Conservation (phyloP, 2,797 vertebrate species). For the Clamator glandarius region DNA sequence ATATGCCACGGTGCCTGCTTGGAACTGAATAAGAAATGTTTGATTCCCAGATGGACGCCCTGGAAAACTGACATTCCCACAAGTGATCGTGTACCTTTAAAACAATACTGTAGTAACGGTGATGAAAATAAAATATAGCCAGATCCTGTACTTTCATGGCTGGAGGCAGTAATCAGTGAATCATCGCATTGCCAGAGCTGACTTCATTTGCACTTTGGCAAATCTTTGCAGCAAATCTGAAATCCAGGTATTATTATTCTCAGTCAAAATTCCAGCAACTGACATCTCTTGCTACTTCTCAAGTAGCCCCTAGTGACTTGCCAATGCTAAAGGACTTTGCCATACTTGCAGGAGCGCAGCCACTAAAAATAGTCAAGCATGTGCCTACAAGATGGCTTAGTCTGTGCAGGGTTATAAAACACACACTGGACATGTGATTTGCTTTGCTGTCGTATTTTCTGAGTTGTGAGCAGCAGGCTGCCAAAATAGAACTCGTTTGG, state of each 20-base stretch:
- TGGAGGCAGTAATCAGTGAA: conserved; percentile 52
- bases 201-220: conserved; percentile 69
- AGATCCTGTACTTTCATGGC: conserved; percentile 13
- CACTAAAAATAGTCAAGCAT: conserved; percentile 62
- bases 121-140: conserved; percentile 62
- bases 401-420: conserved; percentile 49
- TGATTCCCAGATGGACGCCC: conserved; percentile 41
- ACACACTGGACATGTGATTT: conserved; percentile 49
- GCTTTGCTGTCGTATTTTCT: conserved; percentile 43
- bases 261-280: conserved; percentile 38
- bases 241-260: conserved; percentile 65
- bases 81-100: conserved; percentile 3
- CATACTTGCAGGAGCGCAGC: conserved; percentile 56
- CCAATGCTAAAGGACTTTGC: conserved; percentile 49
- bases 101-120: background rate
- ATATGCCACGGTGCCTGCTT: conserved; percentile 39
- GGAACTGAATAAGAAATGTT: conserved; percentile 23
- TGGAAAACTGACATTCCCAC: conserved; percentile 43
- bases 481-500: conserved; percentile 59
- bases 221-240: conserved; percentile 48
- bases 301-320: conserved; percentile 53
- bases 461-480: conserved; percentile 49
- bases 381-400: conserved; percentile 68
- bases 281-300: conserved; percentile 63
- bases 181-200: conserved; percentile 52